phyloP scores from a whole-genome alignment of 2,888 invertebrate genomes.

The Aethes cnicana region DNA sequence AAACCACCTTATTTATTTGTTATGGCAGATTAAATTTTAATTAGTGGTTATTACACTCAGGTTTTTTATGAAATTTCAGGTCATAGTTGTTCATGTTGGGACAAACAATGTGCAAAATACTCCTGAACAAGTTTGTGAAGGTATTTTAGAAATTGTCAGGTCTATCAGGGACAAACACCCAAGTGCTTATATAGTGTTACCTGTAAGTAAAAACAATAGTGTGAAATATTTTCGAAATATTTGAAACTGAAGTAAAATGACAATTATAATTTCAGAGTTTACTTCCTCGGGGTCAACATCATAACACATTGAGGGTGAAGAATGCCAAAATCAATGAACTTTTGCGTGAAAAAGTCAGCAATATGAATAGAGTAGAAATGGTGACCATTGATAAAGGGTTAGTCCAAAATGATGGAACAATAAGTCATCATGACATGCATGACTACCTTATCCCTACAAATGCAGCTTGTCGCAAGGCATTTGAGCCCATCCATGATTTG shows the following conservation, averaged over 20 bases:
- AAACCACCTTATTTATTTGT: too few species aligned
- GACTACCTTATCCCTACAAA: conserved; percentile 95
- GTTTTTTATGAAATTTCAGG: conserved; percentile 73
- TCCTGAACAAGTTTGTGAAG: conserved; percentile 91
- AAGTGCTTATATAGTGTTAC: conserved; percentile 90
- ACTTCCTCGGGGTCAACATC: conserved; percentile 92
- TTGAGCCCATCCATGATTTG: conserved; percentile 92
- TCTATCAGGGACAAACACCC: conserved; percentile 89
- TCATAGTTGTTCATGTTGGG: conserved; percentile 92
- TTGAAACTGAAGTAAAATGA: conserved; percentile 23
- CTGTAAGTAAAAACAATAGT: conserved; percentile 83
- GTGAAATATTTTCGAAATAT: conserved; percentile 10
- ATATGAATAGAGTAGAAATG: conserved; percentile 88
- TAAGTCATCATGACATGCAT: conserved; percentile 95
- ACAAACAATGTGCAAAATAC: conserved; percentile 92
- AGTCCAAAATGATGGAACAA: conserved; percentile 89
- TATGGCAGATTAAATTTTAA: too few species aligned
- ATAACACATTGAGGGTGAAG: conserved; percentile 90
- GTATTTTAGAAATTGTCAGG: conserved; percentile 89
- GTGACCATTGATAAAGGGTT: conserved; percentile 91
- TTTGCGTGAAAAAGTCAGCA: conserved; percentile 84
- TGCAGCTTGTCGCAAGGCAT: conserved; percentile 92
- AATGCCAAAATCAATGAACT: conserved; percentile 88
- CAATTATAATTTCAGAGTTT: conserved; percentile 86
- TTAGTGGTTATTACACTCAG: too few species aligned